phyloP scores from a whole-genome alignment of 2,797 vertebrate species.

The Anisognathus igniventris region DNA sequence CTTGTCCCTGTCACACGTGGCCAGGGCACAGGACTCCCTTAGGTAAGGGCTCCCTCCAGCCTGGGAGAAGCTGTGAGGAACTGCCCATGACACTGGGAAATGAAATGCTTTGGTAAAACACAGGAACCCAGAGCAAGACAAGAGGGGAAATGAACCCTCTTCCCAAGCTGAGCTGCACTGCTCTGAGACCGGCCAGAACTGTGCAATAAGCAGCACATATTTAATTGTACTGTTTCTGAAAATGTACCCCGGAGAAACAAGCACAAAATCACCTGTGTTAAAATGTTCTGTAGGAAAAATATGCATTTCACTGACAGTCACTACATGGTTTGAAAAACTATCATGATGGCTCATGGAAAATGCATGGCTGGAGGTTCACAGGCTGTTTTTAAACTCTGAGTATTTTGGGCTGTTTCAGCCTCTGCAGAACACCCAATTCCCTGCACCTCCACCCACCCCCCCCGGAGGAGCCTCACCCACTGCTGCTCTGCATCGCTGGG shows the following conservation, averaged over 20 bases:
- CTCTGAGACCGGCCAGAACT: not conserved
- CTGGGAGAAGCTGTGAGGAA: not conserved
- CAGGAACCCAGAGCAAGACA: not conserved
- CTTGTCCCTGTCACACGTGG: accelerated
- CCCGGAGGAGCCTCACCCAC: not conserved
- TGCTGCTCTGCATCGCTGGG: not conserved
- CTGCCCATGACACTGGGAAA: not conserved
- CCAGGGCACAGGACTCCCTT: not conserved
- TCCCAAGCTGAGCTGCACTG: not conserved
- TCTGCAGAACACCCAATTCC: not conserved
- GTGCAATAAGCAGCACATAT: not conserved
- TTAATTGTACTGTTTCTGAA: not conserved
- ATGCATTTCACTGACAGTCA: not conserved
- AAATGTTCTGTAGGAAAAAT: not conserved
- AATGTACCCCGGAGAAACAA: not conserved
- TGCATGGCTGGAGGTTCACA: accelerated
- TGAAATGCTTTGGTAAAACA: not conserved
- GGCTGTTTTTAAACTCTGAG: not conserved
- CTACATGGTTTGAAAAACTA: not conserved
- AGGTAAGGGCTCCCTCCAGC: not conserved
- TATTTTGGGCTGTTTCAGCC: not conserved
- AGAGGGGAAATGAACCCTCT: not conserved
- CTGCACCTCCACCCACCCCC: not conserved
- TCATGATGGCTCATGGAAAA: not conserved
- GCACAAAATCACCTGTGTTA: not conserved